These are phyloP conservation scores for Caranx melampygus DNA, from an alignment of 2,113 vertebrate genomes.

Conservation along the genomic window DNA sequence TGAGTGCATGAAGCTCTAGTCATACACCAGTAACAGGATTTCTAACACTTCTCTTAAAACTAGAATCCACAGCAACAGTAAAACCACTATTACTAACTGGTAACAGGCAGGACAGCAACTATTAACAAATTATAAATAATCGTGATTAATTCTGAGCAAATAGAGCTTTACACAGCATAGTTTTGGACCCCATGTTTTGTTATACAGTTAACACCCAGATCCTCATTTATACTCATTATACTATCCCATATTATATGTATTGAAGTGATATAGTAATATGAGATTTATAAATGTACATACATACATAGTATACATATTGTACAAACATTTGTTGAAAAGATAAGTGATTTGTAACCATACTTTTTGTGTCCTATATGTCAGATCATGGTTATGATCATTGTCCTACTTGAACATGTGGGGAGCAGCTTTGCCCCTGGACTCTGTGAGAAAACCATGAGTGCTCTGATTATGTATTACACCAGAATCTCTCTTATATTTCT, in stretches of 20 bases:
- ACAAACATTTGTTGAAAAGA: conserved; percentile 10
- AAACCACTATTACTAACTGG: neutral
- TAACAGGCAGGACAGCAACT: neutral
- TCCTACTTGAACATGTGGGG: neutral
- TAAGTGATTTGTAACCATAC: neutral
- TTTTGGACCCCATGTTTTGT: neutral
- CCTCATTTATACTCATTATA: neutral
- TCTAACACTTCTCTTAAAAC: neutral
- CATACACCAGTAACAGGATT: neutral
- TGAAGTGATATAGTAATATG: conserved; percentile 3
- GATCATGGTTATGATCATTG: neutral
- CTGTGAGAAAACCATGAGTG: neutral
- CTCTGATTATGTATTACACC: neutral
- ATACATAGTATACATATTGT: conserved; percentile 23
- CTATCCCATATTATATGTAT: neutral
- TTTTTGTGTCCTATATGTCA: neutral
- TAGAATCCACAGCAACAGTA: neutral
- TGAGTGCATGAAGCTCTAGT: neutral
- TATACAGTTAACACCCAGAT: neutral
- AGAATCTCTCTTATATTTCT: neutral
- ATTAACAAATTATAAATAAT: conserved; percentile 21
- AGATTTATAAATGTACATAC: conserved; percentile 26
- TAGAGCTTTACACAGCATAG: neutral
- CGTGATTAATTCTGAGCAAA: neutral
- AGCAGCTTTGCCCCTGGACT: neutral